A percentile compares a stretch with the other conserved stretches of the same genome.
Conservation (phyloP, 2,888 invertebrate genomes). For the Callyntrura sp. region DNA sequence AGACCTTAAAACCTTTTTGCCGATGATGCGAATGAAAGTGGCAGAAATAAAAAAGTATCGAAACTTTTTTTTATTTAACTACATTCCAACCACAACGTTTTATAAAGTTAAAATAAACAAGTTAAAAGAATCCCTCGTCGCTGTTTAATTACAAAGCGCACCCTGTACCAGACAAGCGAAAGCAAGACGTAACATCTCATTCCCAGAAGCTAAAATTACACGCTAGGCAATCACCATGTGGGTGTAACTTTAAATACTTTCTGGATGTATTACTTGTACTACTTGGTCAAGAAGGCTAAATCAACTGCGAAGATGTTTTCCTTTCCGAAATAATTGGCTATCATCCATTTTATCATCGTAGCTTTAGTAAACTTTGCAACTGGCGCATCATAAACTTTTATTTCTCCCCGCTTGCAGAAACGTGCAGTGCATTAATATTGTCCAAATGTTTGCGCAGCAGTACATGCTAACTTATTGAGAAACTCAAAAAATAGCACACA, state of each 20-base stretch:
- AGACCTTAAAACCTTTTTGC: not conserved
- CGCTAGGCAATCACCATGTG: constrained; percentile 18
- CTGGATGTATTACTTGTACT: not conserved
- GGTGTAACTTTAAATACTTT: not conserved
- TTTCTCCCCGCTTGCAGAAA: not conserved
- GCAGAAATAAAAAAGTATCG: not conserved
- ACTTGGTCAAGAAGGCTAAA: not conserved
- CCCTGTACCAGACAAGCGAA: not conserved
- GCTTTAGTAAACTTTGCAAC: not conserved
- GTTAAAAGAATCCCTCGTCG: not conserved
- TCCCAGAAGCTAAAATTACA: constrained; percentile 21
- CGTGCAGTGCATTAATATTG: constrained; percentile 10
- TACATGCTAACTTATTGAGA: not conserved
- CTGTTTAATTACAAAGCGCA: constrained; percentile 19
- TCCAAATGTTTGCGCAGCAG: not conserved
- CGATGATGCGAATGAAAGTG: not conserved
- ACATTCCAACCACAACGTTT: not conserved
- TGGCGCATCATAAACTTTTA: constrained; percentile 13
- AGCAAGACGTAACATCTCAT: constrained; percentile 14
- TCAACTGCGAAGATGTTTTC: not conserved
- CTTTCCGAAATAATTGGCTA: not conserved
- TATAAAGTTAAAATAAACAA: not conserved
- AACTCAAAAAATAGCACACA: no score
- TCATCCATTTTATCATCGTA: not conserved
- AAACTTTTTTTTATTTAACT: not conserved